A percentile compares a stretch with the other conserved stretches of the same genome.
Evolutionary conservation across 2,888 invertebrate genomes (phyloP).

Genomic region (Sphinx pinastri): DNA sequence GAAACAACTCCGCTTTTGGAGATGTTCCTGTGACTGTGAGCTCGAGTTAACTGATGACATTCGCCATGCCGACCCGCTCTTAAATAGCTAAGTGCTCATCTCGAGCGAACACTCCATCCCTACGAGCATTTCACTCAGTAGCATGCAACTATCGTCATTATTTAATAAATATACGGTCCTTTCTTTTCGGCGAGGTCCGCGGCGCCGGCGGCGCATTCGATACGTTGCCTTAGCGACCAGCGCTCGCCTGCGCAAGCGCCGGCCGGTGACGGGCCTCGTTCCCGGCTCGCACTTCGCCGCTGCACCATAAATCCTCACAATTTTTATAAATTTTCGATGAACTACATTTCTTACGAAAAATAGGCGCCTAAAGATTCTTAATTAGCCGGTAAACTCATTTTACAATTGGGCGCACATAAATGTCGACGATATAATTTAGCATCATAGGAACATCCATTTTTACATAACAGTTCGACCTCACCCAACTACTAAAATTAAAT

Average conservation of each 20-base stretch:
- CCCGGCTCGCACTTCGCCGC: background rate
- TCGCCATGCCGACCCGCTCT: conserved; percentile 78
- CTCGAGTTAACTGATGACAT: conserved; percentile 81
- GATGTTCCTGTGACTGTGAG: conserved; percentile 75
- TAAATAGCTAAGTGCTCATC: conserved; percentile 82
- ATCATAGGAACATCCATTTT: conserved; percentile 4
- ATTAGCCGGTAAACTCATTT: background rate
- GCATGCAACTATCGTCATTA: conserved; percentile 80
- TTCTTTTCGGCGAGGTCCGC: conserved; percentile 77
- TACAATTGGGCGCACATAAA: background rate
- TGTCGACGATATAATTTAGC: conserved; percentile 1
- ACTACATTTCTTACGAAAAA: background rate
- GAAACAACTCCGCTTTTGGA: conserved; percentile 64
- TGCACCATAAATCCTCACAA: background rate
- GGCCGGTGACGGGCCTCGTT: background rate
- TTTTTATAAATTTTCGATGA: background rate
- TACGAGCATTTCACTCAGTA: conserved; percentile 80
- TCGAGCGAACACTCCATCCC: conserved; percentile 81
- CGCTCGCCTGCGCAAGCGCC: conserved; percentile 55
- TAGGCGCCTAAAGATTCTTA: background rate
- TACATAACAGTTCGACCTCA: conserved; percentile 21
- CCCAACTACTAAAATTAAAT: conserved; percentile 33
- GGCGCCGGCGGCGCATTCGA: conserved; percentile 65
- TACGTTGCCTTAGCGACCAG: conserved; percentile 67
- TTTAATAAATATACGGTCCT: conserved; percentile 79